These are phyloP conservation scores for Shinisaurus crocodilurus DNA, from an alignment of 2,113 vertebrate genomes.

Conservation along the genomic window DNA sequence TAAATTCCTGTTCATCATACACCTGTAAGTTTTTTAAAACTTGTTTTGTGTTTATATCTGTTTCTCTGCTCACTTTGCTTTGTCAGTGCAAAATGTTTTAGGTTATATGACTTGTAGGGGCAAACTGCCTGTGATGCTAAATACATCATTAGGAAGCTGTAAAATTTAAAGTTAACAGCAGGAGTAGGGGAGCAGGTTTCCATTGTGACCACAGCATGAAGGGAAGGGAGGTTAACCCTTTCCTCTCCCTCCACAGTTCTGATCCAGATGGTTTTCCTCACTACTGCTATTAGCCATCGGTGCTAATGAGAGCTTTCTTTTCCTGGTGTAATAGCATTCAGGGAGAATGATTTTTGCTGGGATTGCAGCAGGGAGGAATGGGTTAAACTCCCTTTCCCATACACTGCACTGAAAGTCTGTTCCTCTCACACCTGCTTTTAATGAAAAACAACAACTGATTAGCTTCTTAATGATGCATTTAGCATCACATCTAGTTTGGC, in stretches of 20 bases:
- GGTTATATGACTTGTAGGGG: neutral
- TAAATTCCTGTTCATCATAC: neutral
- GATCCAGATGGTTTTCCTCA: neutral
- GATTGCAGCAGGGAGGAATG: neutral
- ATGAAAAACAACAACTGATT: neutral
- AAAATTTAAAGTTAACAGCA: neutral
- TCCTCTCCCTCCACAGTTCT: neutral
- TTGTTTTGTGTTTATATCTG: neutral
- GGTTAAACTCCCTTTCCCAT: neutral
- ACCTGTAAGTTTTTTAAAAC: neutral
- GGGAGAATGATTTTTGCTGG: neutral
- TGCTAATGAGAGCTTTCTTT: too few species aligned
- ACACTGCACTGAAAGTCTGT: neutral
- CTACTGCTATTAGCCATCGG: neutral
- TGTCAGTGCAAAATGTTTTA: neutral
- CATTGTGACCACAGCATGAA: too few species aligned
- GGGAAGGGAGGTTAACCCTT: neutral
- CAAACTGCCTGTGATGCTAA: neutral
- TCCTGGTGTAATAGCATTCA: neutral
- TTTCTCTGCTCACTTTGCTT: neutral
- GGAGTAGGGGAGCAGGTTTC: neutral
- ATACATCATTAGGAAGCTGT: neutral
- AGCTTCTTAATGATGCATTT: neutral
- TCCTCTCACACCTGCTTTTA: neutral
- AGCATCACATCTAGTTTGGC: neutral